Percentiles rank a stretch among this genome's conserved stretches.
phyloP scores from a whole-genome alignment of 2,797 vertebrate species.

The Anomalospiza imberbis region DNA sequence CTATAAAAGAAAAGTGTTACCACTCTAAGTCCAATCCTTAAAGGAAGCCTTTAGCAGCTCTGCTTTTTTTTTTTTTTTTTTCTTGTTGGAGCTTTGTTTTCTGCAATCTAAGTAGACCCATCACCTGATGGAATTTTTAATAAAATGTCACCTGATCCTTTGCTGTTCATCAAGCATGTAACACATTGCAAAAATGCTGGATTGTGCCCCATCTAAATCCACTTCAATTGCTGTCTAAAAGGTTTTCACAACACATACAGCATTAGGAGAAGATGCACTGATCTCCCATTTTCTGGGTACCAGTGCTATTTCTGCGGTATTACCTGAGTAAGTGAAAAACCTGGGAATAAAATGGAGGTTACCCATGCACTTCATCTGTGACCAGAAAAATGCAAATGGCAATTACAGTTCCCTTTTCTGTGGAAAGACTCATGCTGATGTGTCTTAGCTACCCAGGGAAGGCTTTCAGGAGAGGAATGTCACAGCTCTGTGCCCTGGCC shows the following conservation, averaged over 20 bases:
- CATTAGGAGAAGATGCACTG: not conserved
- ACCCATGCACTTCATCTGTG: accelerated
- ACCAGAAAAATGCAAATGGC: not conserved
- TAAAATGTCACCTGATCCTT: not conserved
- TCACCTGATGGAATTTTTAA: not conserved
- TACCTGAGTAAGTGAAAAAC: not conserved
- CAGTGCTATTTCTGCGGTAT: not conserved
- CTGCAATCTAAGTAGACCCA: not conserved
- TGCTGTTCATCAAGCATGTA: not conserved
- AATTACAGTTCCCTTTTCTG: not conserved
- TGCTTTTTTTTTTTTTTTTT: not conserved
- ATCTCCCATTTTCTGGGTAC: not conserved
- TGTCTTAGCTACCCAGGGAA: not conserved
- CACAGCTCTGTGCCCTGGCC: not conserved
- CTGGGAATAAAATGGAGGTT: not conserved
- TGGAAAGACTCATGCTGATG: not conserved
- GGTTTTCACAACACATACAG: not conserved
- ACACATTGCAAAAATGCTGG: not conserved
- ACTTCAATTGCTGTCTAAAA: not conserved
- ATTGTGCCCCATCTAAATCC: not conserved
- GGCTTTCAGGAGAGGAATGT: not conserved
- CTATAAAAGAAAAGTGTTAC: not conserved
- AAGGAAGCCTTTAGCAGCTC: not conserved
- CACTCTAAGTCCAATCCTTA: not conserved
- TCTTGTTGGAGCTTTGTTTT: not conserved